Base-by-base conservation (phyloP, 2,888 invertebrate species). In the Pyrochroa serraticornis region DNA sequence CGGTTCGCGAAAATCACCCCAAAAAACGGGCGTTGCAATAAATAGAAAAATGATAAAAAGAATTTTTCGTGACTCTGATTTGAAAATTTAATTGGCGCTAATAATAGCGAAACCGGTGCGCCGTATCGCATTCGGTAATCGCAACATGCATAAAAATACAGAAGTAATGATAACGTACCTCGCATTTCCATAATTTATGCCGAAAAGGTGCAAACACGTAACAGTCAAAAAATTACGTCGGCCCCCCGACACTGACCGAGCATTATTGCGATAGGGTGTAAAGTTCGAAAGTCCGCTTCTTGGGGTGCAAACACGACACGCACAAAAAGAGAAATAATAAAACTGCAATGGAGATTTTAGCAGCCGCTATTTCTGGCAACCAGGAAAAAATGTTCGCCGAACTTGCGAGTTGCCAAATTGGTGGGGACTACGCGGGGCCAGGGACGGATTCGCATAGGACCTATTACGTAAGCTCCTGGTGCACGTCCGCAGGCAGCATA, bases 341-440 rank as follows among this genome's bases (percentile, higher is more conserved):
- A 61, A 60, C 60, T 70, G 69, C 69, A 66, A 68, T 69, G 32
- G 48, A 68, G 67, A 70, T 75, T 75, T 71, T 73, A 72, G 75
- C 77, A 74, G 75, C 72, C 75, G 74, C 76, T 77, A 77, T 76
- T 77, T 77, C 77, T 75, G 76, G 75, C 74, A 77, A 78, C 77
- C 77, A 77, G 77, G 78, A 78, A 79, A 78, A 77, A 77, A 77
- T 76, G 72, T 73, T 69, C 67, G 68, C 66, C 68, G 71, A 72
- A 71, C 70, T 71, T 71, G 71, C 76, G 73, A 74, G 71, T 76
- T 76, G 77, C 77, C 76, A 75, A 77, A 77, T 63, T 66, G 65
- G 67, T 67, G 66, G 71, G 75, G 48, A 75, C 71, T 58, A 65
- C 71, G 65, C 70, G 69, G 63, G 63, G 67, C 45, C 64, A 60